phyloP scores from a whole-genome alignment of 1,140 invertebrate species.

The Leptopilina clavipes region DNA sequence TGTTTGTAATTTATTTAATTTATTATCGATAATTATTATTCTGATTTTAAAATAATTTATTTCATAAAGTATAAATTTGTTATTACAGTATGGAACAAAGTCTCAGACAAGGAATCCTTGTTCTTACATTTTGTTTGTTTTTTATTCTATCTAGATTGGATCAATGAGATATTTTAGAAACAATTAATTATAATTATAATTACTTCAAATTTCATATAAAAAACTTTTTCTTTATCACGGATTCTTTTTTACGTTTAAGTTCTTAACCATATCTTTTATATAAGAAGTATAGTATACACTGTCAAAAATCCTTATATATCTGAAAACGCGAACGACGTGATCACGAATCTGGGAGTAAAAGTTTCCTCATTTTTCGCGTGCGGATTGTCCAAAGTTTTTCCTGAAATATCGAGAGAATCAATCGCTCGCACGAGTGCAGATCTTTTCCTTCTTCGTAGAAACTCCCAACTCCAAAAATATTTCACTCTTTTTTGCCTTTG shows the following conservation, averaged over 20 bases:
- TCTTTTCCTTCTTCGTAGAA: constrained; percentile 43
- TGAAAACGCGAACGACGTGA: constrained; percentile 65
- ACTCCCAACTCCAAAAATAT: constrained; percentile 1
- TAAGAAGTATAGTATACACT: constrained; percentile 4
- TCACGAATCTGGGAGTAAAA: constrained; percentile 65
- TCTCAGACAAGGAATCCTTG: too few relatives aligned
- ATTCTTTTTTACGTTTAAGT: neutral
- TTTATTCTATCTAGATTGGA: too few relatives aligned
- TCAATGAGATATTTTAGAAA: too few relatives aligned
- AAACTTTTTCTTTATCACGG: neutral
- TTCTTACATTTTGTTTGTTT: too few relatives aligned
- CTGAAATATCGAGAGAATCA: constrained; percentile 71
- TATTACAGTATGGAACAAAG: too few relatives aligned
- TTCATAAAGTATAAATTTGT: too few relatives aligned
- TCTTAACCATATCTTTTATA: neutral
- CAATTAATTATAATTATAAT: too few relatives aligned
- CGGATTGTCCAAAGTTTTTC: constrained; percentile 58
- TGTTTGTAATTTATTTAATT: too few relatives aligned
- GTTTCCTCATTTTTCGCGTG: constrained; percentile 72
- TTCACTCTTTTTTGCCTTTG: neutral
- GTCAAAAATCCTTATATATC: neutral
- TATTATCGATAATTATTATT: too few relatives aligned
- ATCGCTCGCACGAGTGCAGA: constrained; percentile 63
- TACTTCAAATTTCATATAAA: too few relatives aligned
- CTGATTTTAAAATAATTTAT: too few relatives aligned